Conservation (phyloP, 2,888 invertebrate genomes). For the Actias luna region DNA sequence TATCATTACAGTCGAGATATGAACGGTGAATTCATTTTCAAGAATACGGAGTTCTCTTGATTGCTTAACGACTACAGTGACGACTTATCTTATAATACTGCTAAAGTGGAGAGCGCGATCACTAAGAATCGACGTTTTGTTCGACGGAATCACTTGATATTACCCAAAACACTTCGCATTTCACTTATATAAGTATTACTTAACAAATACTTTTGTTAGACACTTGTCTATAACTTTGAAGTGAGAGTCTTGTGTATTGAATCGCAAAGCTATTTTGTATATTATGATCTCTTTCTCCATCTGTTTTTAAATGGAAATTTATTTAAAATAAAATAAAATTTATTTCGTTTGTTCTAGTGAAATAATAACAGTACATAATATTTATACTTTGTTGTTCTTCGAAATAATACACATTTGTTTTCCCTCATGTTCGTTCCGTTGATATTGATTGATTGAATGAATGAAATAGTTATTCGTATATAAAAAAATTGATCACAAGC, state of each 20-base stretch:
- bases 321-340: background rate
- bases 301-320: background rate
- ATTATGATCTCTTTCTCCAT: background rate
- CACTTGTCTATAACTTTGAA: background rate
- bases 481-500: background rate
- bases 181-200: constrained; percentile 9
- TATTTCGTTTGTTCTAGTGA: background rate
- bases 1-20: constrained; percentile 16
- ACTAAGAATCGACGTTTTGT: constrained; percentile 48
- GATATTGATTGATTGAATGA: background rate
- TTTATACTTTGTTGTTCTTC: background rate
- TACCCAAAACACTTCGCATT: constrained; percentile 29
- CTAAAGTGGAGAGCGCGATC: constrained; percentile 39
- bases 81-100: constrained; percentile 30
- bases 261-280: background rate
- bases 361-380: background rate
- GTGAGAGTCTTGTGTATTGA: background rate
- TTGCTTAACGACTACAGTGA: constrained; percentile 16
- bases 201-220: constrained; percentile 14
- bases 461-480: background rate
- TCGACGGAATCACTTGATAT: constrained; percentile 32
- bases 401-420: background rate
- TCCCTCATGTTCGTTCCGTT: background rate
- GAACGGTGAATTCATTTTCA: background rate
- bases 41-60: background rate